Percentiles rank a stretch among this genome's conserved stretches.
These are phyloP conservation scores for Pteruthius melanotis DNA, from an alignment of 2,113 vertebrate species.

Conservation along the genomic window DNA sequence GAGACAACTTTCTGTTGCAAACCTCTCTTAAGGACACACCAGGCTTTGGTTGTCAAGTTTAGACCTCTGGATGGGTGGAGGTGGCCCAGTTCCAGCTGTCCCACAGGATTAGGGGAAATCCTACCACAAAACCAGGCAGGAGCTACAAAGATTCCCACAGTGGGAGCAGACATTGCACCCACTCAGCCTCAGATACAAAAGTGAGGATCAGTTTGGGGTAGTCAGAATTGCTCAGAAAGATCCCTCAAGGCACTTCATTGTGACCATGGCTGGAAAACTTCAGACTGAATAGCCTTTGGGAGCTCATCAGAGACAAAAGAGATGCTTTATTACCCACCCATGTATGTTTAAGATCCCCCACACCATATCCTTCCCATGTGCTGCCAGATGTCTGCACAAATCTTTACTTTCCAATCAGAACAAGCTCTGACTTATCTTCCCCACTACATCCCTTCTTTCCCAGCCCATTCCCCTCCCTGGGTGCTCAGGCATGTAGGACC, in stretches of 20 bases:
- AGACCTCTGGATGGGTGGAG: background rate
- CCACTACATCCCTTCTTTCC: background rate
- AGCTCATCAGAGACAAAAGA: background rate
- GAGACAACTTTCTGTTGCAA: background rate
- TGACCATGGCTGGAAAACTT: background rate
- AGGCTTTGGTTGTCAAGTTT: background rate
- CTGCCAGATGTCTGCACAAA: background rate
- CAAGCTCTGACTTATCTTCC: background rate
- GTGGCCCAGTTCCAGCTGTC: too few species aligned
- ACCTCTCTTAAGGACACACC: background rate
- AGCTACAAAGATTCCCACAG: background rate
- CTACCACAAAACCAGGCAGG: background rate
- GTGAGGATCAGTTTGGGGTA: background rate
- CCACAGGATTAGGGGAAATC: background rate
- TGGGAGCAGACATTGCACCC: background rate
- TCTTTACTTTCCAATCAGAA: background rate
- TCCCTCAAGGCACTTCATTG: too few species aligned
- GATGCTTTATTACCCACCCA: background rate
- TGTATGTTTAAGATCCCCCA: fast-evolving
- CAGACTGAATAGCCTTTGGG: background rate
- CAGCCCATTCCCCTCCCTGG: background rate
- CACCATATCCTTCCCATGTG: too few species aligned
- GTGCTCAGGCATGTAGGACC: fast-evolving
- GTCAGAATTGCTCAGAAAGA: background rate
- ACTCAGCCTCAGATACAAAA: background rate